Evolutionary conservation across 2,888 invertebrate genomes (phyloP).

Genomic region (Listrodromus nycthemerus): DNA sequence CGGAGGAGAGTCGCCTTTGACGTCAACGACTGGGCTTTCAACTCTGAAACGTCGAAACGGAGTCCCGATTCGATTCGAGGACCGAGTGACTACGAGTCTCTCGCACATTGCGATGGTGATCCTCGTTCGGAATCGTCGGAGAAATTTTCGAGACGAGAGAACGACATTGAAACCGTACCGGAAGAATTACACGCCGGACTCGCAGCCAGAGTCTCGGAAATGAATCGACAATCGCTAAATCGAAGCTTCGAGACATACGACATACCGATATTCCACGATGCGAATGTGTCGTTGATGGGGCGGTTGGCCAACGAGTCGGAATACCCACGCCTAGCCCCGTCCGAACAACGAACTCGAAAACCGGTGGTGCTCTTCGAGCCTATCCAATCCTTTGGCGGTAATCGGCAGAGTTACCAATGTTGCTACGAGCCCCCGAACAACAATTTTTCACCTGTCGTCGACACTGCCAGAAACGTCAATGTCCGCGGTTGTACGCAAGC

Average conservation of each 20-base stretch:
- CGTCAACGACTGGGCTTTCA: neutral
- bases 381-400: slow-evolving; percentile 27
- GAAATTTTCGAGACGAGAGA: neutral
- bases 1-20: neutral
- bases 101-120: neutral
- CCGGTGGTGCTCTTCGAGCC: slow-evolving; percentile 55
- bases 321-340: neutral
- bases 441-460: slow-evolving; percentile 11
- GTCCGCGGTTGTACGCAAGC: neutral
- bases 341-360: slow-evolving; percentile 13
- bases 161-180: too few species aligned
- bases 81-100: neutral
- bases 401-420: neutral
- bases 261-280: neutral
- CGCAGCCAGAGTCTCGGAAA: neutral
- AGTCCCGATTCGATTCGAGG: neutral
- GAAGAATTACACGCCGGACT: neutral
- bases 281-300: neutral
- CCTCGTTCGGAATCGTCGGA: neutral
- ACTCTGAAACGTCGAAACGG: neutral
- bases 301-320: neutral
- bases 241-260: neutral
- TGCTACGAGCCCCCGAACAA: neutral
- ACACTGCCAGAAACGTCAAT: slow-evolving; percentile 25
- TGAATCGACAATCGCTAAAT: neutral